phyloP scores from a whole-genome alignment of 37 sponge, comb jelly and placozoan species.

The Geodia barretti region DNA sequence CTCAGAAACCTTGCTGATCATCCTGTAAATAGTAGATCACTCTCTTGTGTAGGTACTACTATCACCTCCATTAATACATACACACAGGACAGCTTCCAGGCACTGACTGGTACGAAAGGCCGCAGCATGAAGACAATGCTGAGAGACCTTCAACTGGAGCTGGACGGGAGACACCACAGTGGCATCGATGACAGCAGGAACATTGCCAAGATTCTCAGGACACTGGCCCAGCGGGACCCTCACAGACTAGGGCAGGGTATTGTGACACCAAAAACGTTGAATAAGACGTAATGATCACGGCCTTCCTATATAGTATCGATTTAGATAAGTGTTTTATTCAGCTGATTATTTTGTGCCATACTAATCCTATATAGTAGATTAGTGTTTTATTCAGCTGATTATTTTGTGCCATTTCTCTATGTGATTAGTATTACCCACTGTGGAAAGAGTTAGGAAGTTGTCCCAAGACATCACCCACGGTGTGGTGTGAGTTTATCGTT shows the following conservation, averaged over 20 bases:
- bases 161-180: conserved; percentile 83
- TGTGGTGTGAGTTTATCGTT: neutral
- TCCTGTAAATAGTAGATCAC: too few species aligned
- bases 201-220: conserved; percentile 69
- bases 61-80: too few species aligned
- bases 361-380: neutral
- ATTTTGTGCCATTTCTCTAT: neutral
- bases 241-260: conserved; percentile 8
- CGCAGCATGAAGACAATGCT: conserved; percentile 71
- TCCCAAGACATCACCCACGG: too few species aligned
- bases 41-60: too few species aligned
- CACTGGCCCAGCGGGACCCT: conserved; percentile 18
- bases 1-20: too few species aligned
- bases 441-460: too few species aligned
- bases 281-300: neutral
- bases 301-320: neutral
- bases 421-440: too few species aligned
- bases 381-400: neutral
- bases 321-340: neutral
- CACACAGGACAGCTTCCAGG: conserved; percentile 47
- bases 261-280: conserved; percentile 14
- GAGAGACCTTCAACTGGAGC: conserved; percentile 26
- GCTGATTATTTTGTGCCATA: neutral
- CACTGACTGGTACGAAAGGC: conserved; percentile 33
- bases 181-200: conserved; percentile 86